Percentiles rank a stretch among this genome's conserved stretches.
Conservation (phyloP, 2,113 vertebrate species). For the Pelecanus crispus region DNA sequence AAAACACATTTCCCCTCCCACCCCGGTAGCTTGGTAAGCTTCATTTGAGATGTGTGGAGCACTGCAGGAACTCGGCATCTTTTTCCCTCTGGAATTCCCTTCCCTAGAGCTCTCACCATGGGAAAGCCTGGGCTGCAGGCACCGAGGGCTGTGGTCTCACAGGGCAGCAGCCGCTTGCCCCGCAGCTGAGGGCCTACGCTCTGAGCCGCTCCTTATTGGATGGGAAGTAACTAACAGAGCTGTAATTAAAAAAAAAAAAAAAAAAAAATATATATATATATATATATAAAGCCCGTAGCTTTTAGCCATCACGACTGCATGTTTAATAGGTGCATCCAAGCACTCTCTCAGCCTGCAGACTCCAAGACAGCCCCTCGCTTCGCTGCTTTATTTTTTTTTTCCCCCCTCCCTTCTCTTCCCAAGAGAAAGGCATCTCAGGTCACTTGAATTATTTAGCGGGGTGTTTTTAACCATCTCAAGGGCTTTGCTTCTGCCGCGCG, state of each 20-base stretch:
- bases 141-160: background rate
- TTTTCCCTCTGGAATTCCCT: background rate
- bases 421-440: constrained; percentile 45
- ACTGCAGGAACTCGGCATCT: background rate
- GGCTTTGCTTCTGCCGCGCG: background rate
- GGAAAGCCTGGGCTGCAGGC: background rate
- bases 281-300: background rate
- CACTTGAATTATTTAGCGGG: constrained; percentile 40
- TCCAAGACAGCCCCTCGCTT: background rate
- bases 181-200: background rate
- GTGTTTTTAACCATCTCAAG: background rate
- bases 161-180: background rate
- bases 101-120: background rate
- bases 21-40: background rate
- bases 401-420: background rate
- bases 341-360: background rate
- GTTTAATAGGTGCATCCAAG: background rate
- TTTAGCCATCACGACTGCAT: background rate
- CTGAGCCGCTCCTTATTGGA: background rate
- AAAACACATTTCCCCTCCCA: background rate
- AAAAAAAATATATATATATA: no score
- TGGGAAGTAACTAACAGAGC: background rate
- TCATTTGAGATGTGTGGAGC: background rate
- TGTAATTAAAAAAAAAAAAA: background rate
- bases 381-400: no score